A percentile compares a stretch with the other conserved stretches of the same genome.
Evolutionary conservation across 2,797 vertebrate genomes (phyloP).

Genomic region (Manis javanica): DNA sequence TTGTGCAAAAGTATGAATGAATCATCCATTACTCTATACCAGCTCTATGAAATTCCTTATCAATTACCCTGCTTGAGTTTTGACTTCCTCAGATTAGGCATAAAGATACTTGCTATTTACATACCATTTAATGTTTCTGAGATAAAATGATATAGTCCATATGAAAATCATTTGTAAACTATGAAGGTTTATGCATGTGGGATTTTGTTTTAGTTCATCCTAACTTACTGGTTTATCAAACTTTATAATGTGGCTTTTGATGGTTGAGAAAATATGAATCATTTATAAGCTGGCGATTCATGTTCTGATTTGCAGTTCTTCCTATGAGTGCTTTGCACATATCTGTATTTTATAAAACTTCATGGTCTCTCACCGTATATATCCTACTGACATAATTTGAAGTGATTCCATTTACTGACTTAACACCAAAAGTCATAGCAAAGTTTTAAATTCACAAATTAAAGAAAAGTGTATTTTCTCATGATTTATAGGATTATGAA

Average conservation of each 20-base stretch:
- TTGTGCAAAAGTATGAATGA: neutral
- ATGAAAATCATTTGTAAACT: neutral
- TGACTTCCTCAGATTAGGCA: neutral
- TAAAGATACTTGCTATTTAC: neutral
- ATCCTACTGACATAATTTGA: constrained; percentile 28
- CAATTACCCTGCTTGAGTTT: neutral
- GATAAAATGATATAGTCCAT: neutral
- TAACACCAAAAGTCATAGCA: neutral
- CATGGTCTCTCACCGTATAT: neutral
- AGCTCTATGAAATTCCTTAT: neutral
- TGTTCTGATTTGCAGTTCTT: neutral
- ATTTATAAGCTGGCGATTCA: neutral
- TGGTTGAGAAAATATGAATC: neutral
- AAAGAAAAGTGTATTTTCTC: neutral
- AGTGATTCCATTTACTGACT: neutral
- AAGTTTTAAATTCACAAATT: constrained; percentile 1
- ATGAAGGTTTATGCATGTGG: neutral
- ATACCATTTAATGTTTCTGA: neutral
- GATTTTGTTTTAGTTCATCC: neutral
- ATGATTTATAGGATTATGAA: neutral
- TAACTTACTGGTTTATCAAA: neutral
- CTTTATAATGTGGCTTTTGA: neutral
- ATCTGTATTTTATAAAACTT: neutral
- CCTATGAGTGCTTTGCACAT: neutral
- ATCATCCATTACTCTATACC: neutral